Evolutionary conservation across 1,140 invertebrate species (phyloP).

Genomic region (Brachionus koreanus): DNA sequence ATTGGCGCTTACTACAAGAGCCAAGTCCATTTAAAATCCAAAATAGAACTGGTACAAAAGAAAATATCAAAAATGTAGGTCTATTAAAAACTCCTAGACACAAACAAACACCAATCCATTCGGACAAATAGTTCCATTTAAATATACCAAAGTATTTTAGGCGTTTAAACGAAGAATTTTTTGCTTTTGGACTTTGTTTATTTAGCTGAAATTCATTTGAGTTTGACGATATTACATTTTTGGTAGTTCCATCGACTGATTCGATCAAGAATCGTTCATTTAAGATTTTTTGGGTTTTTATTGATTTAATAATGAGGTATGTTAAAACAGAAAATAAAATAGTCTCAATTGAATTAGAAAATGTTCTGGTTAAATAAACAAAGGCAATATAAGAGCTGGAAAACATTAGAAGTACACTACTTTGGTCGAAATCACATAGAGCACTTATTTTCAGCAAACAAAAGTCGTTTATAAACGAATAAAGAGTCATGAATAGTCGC

Average conservation of each 20-base stretch:
- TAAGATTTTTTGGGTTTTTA: slow-evolving; percentile 38
- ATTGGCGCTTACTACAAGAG: background rate
- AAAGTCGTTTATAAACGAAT: slow-evolving; percentile 77
- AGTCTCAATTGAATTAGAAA: slow-evolving; percentile 84
- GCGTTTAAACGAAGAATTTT: slow-evolving; percentile 67
- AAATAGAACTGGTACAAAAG: slow-evolving; percentile 64
- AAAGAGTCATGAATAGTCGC: slow-evolving; percentile 69
- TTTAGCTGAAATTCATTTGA: slow-evolving; percentile 16
- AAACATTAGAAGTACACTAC: slow-evolving; percentile 65
- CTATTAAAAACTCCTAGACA: slow-evolving; percentile 78
- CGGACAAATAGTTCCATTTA: slow-evolving; percentile 62
- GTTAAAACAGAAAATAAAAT: slow-evolving; percentile 72
- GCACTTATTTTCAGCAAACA: slow-evolving; percentile 68
- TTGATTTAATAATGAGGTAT: slow-evolving; percentile 54
- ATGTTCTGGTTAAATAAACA: slow-evolving; percentile 75
- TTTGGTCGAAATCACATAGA: slow-evolving; percentile 46
- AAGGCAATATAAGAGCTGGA: slow-evolving; percentile 82
- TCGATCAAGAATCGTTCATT: slow-evolving; percentile 11
- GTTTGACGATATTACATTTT: slow-evolving; percentile 46
- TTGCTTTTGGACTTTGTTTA: slow-evolving; percentile 64
- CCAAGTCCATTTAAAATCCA: slow-evolving; percentile 67
- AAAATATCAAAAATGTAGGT: slow-evolving; percentile 81
- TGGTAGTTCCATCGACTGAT: background rate
- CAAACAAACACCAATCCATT: slow-evolving; percentile 48
- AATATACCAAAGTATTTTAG: slow-evolving; percentile 56